phyloP scores from a whole-genome alignment of 2,888 invertebrate genomes.

The Trissonchulus sp. region DNA sequence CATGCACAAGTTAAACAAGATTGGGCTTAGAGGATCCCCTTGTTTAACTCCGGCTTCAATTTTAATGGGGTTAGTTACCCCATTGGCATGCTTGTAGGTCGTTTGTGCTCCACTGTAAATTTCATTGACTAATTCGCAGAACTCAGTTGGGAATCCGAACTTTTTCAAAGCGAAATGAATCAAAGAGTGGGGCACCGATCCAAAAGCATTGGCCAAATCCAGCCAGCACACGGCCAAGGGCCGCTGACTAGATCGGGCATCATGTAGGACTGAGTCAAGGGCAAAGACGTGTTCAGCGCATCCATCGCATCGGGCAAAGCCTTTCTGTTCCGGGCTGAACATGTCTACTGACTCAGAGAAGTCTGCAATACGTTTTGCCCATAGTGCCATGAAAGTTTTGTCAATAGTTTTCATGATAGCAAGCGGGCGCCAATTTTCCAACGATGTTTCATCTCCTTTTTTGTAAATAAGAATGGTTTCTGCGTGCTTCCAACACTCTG shows the following conservation, averaged over 20 bases:
- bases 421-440: slow-evolving; percentile 44
- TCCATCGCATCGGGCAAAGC: slow-evolving; percentile 48
- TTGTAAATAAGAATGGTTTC: slow-evolving; percentile 41
- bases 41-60: slow-evolving; percentile 46
- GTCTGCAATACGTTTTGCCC: neutral
- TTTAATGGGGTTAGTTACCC: slow-evolving; percentile 34
- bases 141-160: neutral
- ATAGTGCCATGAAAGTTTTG: slow-evolving; percentile 36
- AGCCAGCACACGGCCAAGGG: slow-evolving; percentile 48
- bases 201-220: slow-evolving; percentile 53
- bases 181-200: slow-evolving; percentile 47
- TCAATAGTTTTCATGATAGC: slow-evolving; percentile 36
- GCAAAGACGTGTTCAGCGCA: slow-evolving; percentile 35
- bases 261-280: slow-evolving; percentile 30
- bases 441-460: slow-evolving; percentile 41
- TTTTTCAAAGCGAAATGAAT: slow-evolving; percentile 23
- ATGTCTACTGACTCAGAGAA: too few species aligned
- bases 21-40: slow-evolving; percentile 49
- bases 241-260: slow-evolving; percentile 23
- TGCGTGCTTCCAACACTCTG: slow-evolving; percentile 36
- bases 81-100: neutral
- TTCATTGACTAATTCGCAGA: neutral
- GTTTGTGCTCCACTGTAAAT: slow-evolving; percentile 28
- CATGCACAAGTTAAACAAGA: slow-evolving; percentile 49
- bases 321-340: slow-evolving; percentile 53